Base-by-base conservation (phyloP, 2,113 vertebrate genomes). In the Silurus meridionalis region DNA sequence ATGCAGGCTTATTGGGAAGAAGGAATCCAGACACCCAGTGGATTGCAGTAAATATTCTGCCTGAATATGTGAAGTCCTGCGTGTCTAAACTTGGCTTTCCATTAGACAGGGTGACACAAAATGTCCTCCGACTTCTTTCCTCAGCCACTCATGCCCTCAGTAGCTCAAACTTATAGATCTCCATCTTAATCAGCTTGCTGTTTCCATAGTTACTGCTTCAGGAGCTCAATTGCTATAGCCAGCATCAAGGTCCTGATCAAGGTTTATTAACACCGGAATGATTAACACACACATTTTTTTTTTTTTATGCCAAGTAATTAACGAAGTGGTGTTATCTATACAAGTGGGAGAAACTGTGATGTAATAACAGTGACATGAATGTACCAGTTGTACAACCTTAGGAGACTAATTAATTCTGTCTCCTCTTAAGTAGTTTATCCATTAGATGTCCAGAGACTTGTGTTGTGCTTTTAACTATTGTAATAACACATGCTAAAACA, bases 231-330 rank as follows among this genome's bases (percentile, higher is more conserved):
- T 66, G 50, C 52, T 7, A 19, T 78, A 23, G 7, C 50, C 71
- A 50, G 37, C 67, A 61, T 60, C 28, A 71, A 86, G 21, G n/a
- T 64, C n/a, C 61, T 80, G 55, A 81, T 81, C 28, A 10, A 28
- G 69, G 60, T 82, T 60, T 69, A 86, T 89, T 86, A 86, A 87
- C 69, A 85, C 63, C 37, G 85, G 87, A 88, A 87, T 89, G 87
- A 88, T 88, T 86, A 90, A 83, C 83, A 48, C 61, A 52, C 53
- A 87, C 75, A 69, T n/a, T 50, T 55, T 74, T 63, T 80, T 46
- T 46, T 55, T 57, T 46, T 74, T 80, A 46, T 19, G 19, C 69
- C 55, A 82, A 0, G 63, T 85, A 86, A 86, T 91, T 88, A 87
- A 77, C 55, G 53, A 46, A 69, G 37, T 14, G 23, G 25, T 53